Evolutionary conservation across 2,113 vertebrate genomes (phyloP).

Genomic region (Heliornis fulica): DNA sequence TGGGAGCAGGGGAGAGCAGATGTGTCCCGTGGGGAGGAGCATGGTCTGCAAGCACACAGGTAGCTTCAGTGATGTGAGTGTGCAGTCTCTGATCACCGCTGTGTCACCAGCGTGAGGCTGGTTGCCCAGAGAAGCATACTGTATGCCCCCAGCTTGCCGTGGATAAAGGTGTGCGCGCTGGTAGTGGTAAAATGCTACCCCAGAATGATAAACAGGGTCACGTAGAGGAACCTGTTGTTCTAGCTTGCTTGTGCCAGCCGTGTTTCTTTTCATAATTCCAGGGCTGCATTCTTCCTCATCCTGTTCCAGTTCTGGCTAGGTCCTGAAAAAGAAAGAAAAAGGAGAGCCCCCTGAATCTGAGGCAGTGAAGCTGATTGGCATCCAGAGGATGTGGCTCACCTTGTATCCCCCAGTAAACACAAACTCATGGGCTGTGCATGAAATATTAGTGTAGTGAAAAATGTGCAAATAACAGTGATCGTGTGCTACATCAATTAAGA

Average conservation of each 20-base stretch:
- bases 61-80: neutral
- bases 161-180: accelerated
- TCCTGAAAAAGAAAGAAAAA: neutral
- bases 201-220: neutral
- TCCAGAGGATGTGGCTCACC: neutral
- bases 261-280: neutral
- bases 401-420: neutral
- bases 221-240: neutral
- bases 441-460: neutral
- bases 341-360: neutral
- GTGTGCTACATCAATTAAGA: neutral
- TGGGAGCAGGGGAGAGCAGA: neutral
- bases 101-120: neutral
- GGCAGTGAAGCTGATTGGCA: neutral
- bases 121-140: neutral
- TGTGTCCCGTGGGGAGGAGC: neutral
- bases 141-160: accelerated
- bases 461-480: neutral
- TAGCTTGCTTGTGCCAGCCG: neutral
- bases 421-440: neutral
- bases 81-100: neutral
- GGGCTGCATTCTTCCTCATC: neutral
- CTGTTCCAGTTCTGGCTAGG: neutral
- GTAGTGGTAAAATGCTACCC: neutral
- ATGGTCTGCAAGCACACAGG: neutral